Base-by-base conservation (phyloP, 1,140 invertebrate species). In the Trachymyrmex cornetzi region DNA sequence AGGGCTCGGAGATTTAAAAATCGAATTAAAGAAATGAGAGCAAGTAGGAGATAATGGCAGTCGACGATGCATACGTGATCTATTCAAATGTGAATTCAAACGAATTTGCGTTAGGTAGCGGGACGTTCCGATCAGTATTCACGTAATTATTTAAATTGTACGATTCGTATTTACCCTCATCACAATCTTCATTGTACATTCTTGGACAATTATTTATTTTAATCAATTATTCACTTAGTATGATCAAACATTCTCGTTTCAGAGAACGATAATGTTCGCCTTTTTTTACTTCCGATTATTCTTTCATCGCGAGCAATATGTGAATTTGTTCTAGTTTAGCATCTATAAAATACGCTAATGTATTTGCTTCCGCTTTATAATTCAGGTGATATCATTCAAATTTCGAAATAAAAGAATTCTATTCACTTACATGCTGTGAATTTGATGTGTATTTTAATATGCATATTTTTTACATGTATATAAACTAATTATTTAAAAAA, bases 21-120 rank as follows among this genome's bases (percentile, higher is more conserved):
- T 74, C n/a, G 30, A 89, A 79, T 74, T 67, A n/a, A 61, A 67
- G 79, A 24, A 67, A 86, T 75, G 59, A 77, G 63, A 77, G 74
- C 48, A 63, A 72, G 66, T 88, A 88, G 55, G 72, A 48, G 22
- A 3, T 22, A 44, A 67, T 67, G 34, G 14, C 55, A 22, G 27
- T 12, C 63, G 55, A 19, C 55, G 34, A 44, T 61, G 34, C 44
- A 84, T 72, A 84, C 59, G 53, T 87, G 81, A 87, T 88, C 59
- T 34, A 59, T 34, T 75, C 19, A 84, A 88, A 88, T 88, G 69
- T n/a, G 9, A 59, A 57, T 12, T 24, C 71, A 14, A 44, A 79
- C 22, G 22, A 64, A 34, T 66, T 59, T 77, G 9, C 75, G 9
- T 55, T 77, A 27, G n/a, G 3, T 55, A 14, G 2, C 53, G 12